Percentiles rank a stretch among this genome's conserved stretches.
These are phyloP conservation scores for Hipposideros armiger DNA, from an alignment of 2,113 vertebrate genomes.

Conservation along the genomic window DNA sequence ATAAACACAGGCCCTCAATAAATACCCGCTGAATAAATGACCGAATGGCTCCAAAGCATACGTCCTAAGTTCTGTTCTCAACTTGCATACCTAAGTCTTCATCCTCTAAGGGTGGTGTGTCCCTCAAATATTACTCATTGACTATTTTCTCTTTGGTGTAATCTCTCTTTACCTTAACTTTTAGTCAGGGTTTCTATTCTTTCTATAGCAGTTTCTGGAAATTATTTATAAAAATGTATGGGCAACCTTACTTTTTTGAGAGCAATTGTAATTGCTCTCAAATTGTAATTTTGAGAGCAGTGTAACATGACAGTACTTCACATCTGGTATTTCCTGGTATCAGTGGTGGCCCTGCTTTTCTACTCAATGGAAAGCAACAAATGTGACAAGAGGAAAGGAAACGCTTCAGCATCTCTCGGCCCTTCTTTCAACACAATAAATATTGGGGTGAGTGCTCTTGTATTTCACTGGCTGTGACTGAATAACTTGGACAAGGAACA, in stretches of 20 bases:
- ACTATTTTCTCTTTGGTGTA: neutral
- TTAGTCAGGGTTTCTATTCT: neutral
- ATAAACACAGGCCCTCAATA: neutral
- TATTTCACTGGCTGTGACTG: neutral
- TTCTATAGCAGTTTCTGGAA: neutral
- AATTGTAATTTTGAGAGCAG: too few relatives aligned
- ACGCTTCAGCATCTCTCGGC: neutral
- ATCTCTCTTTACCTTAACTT: neutral
- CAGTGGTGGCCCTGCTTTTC: neutral
- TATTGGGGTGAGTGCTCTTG: rapidly evolving
- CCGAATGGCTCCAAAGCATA: neutral
- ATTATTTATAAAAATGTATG: neutral
- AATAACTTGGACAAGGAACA: constrained; percentile 19
- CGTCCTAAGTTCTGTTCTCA: neutral
- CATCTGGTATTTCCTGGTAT: neutral
- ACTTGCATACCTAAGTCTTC: neutral
- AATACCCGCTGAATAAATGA: neutral
- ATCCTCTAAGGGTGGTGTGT: neutral
- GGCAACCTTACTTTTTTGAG: neutral
- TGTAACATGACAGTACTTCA: neutral
- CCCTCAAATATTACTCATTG: neutral
- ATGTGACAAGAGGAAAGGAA: constrained; percentile 46
- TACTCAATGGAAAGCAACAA: constrained; percentile 12
- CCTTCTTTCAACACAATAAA: neutral
- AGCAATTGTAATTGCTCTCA: neutral